Evolutionary conservation across 2,797 vertebrate genomes (phyloP), one percentile per base, ranked within the genome.

Genomic region (Anolis apletophallus): DNA sequence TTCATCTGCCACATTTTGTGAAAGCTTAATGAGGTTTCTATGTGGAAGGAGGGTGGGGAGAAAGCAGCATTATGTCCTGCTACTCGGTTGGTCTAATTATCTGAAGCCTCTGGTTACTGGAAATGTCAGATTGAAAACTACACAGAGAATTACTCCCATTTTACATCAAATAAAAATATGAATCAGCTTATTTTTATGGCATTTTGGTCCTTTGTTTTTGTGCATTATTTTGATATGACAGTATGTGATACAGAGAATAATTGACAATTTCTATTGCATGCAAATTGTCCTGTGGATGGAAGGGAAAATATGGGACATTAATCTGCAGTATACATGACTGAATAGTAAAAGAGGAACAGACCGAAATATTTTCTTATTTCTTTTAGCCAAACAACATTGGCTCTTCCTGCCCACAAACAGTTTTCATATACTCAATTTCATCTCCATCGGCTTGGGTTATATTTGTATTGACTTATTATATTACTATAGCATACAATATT

Each of bases 151-250:
- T 89, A 34, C 71, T 90, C n/a, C 29, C 2, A 61, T 52, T 92
- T 92, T 86, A 8, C 87, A 9, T 80, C 55, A 71, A 52, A 85
- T 32, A n/a, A 32, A 85, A 61, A 52, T 85, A 46, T 29, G 17
- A 72, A 19, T 5, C 52, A n/a, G 3, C 21, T 83, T 92, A 79
- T 90, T 61, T n/a, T 82, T 91, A 88, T 90, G 11, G 19, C 34
- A 4, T 85, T 67, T 87, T 83, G 57, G 3, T 86, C 88, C 85
- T 84, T 84, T 78, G 12, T 87, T 64, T 55, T 72, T 5, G 5
- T 64, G 61, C 88, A 84, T 91, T 50, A 14, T 83, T 0, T 92
- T 92, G 74, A 21, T 57, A 40, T 77, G 1, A n/a, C n/a, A n/a
- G 61, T 80, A 68, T 88, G 40, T 81, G 85, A 90, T 83, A 36